Percentiles rank a stretch among this genome's conserved stretches.
phyloP scores from a whole-genome alignment of 2,888 invertebrate genomes.

The Chloromyia formosa region DNA sequence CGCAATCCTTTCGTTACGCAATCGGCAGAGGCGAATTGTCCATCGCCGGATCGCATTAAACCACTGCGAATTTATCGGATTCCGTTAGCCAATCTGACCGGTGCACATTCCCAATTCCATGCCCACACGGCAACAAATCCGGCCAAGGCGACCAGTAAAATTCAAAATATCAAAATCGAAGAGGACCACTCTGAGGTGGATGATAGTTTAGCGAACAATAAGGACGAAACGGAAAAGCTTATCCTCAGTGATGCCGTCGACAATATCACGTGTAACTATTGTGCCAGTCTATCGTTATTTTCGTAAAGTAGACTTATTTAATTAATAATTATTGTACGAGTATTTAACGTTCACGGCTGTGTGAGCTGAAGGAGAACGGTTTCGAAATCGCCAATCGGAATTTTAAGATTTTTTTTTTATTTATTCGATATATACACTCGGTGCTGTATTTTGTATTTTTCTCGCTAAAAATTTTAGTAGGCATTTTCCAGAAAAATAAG shows the following conservation, averaged over 20 bases:
- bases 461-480: too few relatives aligned
- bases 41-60: slow-evolving; percentile 56
- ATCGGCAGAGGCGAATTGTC: slow-evolving; percentile 40
- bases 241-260: slow-evolving; percentile 47
- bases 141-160: slow-evolving; percentile 36
- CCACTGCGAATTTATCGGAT: slow-evolving; percentile 59
- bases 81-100: slow-evolving; percentile 57
- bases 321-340: too few relatives aligned
- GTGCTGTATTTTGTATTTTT: too few relatives aligned
- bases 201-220: slow-evolving; percentile 44
- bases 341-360: too few relatives aligned
- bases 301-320: too few relatives aligned
- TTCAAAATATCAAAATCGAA: slow-evolving; percentile 49
- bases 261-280: slow-evolving; percentile 49
- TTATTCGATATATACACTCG: too few relatives aligned
- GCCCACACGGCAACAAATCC: slow-evolving; percentile 54
- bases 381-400: too few relatives aligned
- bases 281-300: slow-evolving; percentile 50
- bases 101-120: slow-evolving; percentile 58
- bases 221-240: slow-evolving; percentile 30
- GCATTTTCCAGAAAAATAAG: too few relatives aligned
- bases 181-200: slow-evolving; percentile 49
- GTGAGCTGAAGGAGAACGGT: too few relatives aligned
- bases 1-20: slow-evolving; percentile 53
- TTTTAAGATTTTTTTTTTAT: too few relatives aligned